Evolutionary conservation across 2,113 vertebrate genomes (phyloP).

Genomic region (Aramus guarauna): DNA sequence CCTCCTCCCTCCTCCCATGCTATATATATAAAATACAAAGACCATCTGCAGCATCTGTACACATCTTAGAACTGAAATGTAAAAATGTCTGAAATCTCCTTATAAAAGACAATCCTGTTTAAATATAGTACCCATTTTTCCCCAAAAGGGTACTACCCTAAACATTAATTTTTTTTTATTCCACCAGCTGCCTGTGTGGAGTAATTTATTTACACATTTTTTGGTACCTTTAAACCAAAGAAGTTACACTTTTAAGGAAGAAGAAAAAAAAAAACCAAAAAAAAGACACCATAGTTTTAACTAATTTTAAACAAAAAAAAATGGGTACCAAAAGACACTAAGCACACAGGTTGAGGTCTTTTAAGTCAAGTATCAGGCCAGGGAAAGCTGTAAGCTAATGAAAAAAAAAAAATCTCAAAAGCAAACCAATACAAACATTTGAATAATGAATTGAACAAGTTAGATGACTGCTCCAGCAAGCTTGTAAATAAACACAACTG

Average conservation of each 20-base stretch:
- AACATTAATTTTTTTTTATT: not conserved
- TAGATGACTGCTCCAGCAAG: not conserved
- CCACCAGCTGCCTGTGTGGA: slow-evolving; percentile 28
- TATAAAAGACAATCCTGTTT: slow-evolving; percentile 27
- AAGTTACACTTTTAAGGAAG: not conserved
- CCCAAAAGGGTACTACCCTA: not conserved
- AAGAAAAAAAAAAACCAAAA: not conserved
- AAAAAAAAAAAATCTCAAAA: not conserved
- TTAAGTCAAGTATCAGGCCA: slow-evolving; percentile 42
- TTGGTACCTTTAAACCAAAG: slow-evolving; percentile 48
- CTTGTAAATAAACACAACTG: not conserved
- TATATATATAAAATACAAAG: slow-evolving; percentile 54
- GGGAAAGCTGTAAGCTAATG: not conserved
- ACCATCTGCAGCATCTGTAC: slow-evolving; percentile 32
- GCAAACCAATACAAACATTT: not conserved
- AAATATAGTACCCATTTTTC: slow-evolving; percentile 4
- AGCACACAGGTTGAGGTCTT: slow-evolving; percentile 54
- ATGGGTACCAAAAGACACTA: slow-evolving; percentile 18
- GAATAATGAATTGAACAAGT: not conserved
- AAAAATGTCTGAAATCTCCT: slow-evolving; percentile 18
- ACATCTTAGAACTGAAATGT: slow-evolving; percentile 33
- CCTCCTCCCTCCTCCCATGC: not conserved
- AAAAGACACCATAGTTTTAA: not conserved
- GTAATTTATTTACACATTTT: slow-evolving; percentile 28
- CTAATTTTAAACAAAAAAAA: not conserved